Base-by-base conservation (phyloP, 2,888 invertebrate genomes). In the Anorthoa munda region DNA sequence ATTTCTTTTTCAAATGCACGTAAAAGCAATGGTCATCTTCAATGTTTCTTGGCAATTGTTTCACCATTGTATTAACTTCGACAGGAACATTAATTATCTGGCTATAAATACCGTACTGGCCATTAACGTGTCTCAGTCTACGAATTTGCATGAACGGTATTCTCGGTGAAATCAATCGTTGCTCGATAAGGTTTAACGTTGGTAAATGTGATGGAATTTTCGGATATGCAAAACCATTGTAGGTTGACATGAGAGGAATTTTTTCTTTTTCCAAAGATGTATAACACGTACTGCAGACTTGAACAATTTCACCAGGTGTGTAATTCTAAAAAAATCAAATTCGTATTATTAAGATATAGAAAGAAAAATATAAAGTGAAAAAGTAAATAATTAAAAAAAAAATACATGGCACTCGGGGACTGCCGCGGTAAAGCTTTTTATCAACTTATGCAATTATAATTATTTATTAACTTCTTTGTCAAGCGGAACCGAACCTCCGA, bases 191-290 rank as follows among this genome's bases (percentile, higher is more conserved):
- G 67, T 89, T 68, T 63, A 90, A 83, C 21, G 55, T 70, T 72
- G 81, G 86, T 72, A 87, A 82, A 85, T 85, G 67, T 72, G 66
- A n/a, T 66, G 89, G 89, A 77, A 83, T 83, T 76, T 67, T 64
- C 48, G 87, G 88, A 86, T 83, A 88, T 81, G 64, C 48, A 82
- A 89, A 87, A 56, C 88, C 88, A 81, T 89, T 88, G 81, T 85
- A 80, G 18, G 46, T 69, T 77, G 85, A 81, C 65, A 85, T 26
- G 2, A 73, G 23, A 50, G 85, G 84, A 77, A 60, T 82, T 53
- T 66, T 79, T 77, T 72, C 51, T 73, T 58, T 58, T 18, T 58
- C 56, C 56, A 58, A 31, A 58, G 84, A 69, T 61, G 26, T 77
- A 56, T 78, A 64, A 83, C 86, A 87, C 66, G 86, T 83, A 72